These are phyloP conservation scores for Psix sp. DNA, from an alignment of 1,140 invertebrate genomes.

Conservation along the genomic window DNA sequence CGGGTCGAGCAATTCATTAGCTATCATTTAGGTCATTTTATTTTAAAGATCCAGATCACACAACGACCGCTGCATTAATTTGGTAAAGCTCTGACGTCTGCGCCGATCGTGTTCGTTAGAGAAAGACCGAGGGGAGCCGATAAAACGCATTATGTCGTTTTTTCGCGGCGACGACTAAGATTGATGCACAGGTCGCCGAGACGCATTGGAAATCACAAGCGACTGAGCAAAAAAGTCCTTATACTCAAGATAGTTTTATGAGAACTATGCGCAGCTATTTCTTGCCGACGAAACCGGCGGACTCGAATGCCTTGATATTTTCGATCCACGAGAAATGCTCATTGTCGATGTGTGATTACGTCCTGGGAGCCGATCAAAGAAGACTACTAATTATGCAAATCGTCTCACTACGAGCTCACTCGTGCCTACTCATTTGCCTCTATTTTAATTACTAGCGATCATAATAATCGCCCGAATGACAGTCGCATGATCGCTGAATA, in stretches of 20 bases:
- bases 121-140: conserved; percentile 50
- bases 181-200: conserved; percentile 64
- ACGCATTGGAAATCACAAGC: conserved; percentile 65
- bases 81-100: conserved; percentile 41
- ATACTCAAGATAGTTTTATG: conserved; percentile 33
- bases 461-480: conserved; percentile 35
- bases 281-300: conserved; percentile 22
- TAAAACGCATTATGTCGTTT: conserved; percentile 68
- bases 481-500: conserved; percentile 23
- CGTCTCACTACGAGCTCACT: conserved; percentile 7
- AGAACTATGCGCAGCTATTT: conserved; percentile 45
- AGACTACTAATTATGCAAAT: conserved; percentile 49
- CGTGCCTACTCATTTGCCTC: conserved; percentile 42
- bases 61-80: conserved; percentile 55
- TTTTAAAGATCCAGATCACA: conserved; percentile 54
- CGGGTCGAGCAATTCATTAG: conserved; percentile 57
- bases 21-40: conserved; percentile 59
- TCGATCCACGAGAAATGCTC: conserved; percentile 23
- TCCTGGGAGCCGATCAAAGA: conserved; percentile 36
- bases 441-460: conserved; percentile 44
- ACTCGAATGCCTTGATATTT: conserved; percentile 23
- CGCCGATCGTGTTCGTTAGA: conserved; percentile 51
- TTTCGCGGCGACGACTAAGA: conserved; percentile 65
- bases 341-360: conserved; percentile 33
- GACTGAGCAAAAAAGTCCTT: conserved; percentile 32